Evolutionary conservation across 2,797 vertebrate species (phyloP).

Genomic region (Sitta carolinensis): DNA sequence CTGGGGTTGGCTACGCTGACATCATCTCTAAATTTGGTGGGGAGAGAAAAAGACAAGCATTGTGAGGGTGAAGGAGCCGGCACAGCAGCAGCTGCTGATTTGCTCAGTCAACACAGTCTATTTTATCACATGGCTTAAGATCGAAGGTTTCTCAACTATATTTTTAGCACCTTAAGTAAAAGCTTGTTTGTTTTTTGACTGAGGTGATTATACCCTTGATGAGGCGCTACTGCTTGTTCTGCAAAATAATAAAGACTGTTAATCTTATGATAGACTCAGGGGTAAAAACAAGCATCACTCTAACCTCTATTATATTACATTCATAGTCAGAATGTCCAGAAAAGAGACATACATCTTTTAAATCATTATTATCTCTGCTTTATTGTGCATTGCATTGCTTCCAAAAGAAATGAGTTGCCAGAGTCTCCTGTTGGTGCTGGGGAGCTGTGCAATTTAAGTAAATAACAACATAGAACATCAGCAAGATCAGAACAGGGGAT

Average conservation of each 20-base stretch:
- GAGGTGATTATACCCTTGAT: constrained; percentile 38
- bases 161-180: constrained; percentile 62
- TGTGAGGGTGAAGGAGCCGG: constrained; percentile 45
- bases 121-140: constrained; percentile 51
- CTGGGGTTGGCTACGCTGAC: constrained; percentile 51
- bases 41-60: constrained; percentile 34
- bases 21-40: constrained; percentile 65
- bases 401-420: background rate
- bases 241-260: constrained; percentile 51
- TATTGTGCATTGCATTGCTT: background rate
- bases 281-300: constrained; percentile 11
- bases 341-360: constrained; percentile 1
- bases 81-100: constrained; percentile 52
- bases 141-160: constrained; percentile 54
- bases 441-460: background rate
- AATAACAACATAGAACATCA: background rate
- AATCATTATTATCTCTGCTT: background rate
- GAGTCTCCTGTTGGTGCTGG: background rate
- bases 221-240: constrained; percentile 35
- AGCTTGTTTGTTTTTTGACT: constrained; percentile 50
- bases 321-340: constrained; percentile 7
- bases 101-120: constrained; percentile 40
- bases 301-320: background rate
- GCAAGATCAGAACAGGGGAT: background rate
- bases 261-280: constrained; percentile 43